Base-by-base conservation (phyloP, 2,113 vertebrate species). In the Channa maculata region DNA sequence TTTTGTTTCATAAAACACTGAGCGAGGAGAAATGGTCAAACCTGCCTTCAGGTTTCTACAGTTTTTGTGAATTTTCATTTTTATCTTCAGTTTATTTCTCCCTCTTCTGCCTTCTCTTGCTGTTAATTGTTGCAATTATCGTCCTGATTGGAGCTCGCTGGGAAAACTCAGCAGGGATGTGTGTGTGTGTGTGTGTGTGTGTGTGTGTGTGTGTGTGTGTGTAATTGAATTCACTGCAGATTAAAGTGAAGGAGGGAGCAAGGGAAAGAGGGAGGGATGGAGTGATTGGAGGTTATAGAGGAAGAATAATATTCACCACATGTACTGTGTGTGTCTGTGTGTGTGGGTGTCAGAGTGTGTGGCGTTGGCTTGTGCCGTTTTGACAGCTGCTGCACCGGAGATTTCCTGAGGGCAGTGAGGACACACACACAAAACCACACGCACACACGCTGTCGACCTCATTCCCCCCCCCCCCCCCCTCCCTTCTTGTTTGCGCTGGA, bases 351-450 rank as follows among this genome's bases (percentile, higher is more conserved):
- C 15, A n/a, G 46, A 43, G 39, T 64, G 48, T 59, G 59, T 57
- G 58, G 59, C 36, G 3, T 65, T 52, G 14, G 77, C 78, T 82
- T 85, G 88, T 83, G 82, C 57, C 77, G 68, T 80, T 86, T 66
- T 88, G 86, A 89, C 84, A 88, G 89, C 86, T 86, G 87, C 89
- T 88, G 79, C 65, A 77, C 82, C 33, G 62, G 77, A 84, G 83
- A 80, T 84, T 78, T 87, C 89, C 85, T 89, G 74, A 37, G 75
- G 87, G 72, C 85, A 83, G 72, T 34, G 44, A 79, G 69, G 62
- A 77, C 69, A 1, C 64, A 77, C 65, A 77, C 62, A 58, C 52
- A 52, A 24, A 24, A 1, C 24, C 24, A 24, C 24, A 24, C 24
- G 24, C 60, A 65, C 54, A 54, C 77, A 58, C 74, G 61, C 54